phyloP scores from a whole-genome alignment of 37 sponge, comb jelly and placozoan species.

The Ephydatia muelleri region DNA sequence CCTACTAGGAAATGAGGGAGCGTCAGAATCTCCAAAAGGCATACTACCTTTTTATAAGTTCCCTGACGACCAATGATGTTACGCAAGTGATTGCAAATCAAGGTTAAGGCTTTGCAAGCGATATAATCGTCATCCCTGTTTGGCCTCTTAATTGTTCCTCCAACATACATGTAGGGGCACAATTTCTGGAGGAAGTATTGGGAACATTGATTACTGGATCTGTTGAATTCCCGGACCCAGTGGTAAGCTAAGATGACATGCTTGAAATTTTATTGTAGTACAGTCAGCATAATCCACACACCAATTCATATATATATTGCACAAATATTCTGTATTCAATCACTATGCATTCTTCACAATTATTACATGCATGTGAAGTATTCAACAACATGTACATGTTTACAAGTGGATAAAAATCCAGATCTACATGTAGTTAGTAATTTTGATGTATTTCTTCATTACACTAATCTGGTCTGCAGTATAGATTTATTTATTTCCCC shows the following conservation, averaged over 20 bases:
- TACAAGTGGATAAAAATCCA: too few species aligned
- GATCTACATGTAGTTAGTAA: too few species aligned
- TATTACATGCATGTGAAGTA: too few species aligned
- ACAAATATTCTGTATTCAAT: too few species aligned
- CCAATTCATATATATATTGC: background rate
- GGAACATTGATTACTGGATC: slow-evolving; percentile 65
- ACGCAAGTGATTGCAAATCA: slow-evolving; percentile 66
- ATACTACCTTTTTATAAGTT: slow-evolving; percentile 75
- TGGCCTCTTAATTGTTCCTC: background rate
- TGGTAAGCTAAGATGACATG: slow-evolving; percentile 34
- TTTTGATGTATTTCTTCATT: too few species aligned
- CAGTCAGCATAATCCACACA: background rate
- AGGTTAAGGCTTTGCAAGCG: slow-evolving; percentile 36
- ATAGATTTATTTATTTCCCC: too few species aligned
- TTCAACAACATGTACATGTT: too few species aligned
- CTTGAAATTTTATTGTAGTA: background rate
- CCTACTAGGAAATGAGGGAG: slow-evolving; percentile 59
- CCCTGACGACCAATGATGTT: slow-evolving; percentile 63
- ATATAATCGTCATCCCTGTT: background rate
- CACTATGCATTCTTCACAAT: too few species aligned
- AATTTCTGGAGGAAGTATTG: slow-evolving; percentile 60
- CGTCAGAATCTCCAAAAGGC: slow-evolving; percentile 59
- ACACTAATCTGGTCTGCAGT: too few species aligned
- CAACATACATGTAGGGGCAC: slow-evolving; percentile 21
- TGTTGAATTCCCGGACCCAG: slow-evolving; percentile 59